phyloP scores from a whole-genome alignment of 2,888 invertebrate species.

The Choristoneura rosaceana region DNA sequence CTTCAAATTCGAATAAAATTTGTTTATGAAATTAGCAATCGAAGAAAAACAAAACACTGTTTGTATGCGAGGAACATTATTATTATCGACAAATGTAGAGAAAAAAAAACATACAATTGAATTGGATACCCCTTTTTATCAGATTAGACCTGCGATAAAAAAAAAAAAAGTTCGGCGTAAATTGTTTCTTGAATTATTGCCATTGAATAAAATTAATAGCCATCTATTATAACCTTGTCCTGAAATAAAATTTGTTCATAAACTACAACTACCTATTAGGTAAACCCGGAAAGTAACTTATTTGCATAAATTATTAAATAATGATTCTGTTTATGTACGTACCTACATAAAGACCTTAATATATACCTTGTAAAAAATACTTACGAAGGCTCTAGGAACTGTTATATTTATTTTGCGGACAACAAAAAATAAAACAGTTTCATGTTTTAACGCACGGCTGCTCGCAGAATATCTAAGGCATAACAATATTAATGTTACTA shows the following conservation, averaged over 20 bases:
- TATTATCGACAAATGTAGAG: too few species aligned
- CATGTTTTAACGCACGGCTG: constrained; percentile 45
- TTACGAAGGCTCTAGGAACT: constrained; percentile 20
- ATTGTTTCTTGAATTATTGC: neutral
- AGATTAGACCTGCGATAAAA: too few species aligned
- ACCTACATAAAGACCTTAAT: constrained; percentile 15
- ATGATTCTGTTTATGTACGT: neutral
- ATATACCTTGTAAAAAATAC: constrained; percentile 35
- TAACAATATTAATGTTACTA: neutral
- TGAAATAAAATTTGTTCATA: neutral
- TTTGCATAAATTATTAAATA: constrained; percentile 9
- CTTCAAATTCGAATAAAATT: too few species aligned
- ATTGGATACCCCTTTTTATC: too few species aligned
- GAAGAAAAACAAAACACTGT: too few species aligned
- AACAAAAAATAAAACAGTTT: constrained; percentile 23
- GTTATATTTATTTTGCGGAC: constrained; percentile 3
- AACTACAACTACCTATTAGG: neutral
- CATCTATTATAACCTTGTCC: neutral
- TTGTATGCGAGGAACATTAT: too few species aligned
- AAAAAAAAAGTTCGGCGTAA: neutral
- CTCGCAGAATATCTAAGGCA: constrained; percentile 7
- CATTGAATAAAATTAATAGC: neutral
- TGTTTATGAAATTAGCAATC: too few species aligned
- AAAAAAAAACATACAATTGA: too few species aligned
- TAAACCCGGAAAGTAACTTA: constrained; percentile 14